Percentiles rank a stretch among this genome's conserved stretches.
Conservation (phyloP, 2,113 vertebrate species). For the Brachyhypopomus gauderio region DNA sequence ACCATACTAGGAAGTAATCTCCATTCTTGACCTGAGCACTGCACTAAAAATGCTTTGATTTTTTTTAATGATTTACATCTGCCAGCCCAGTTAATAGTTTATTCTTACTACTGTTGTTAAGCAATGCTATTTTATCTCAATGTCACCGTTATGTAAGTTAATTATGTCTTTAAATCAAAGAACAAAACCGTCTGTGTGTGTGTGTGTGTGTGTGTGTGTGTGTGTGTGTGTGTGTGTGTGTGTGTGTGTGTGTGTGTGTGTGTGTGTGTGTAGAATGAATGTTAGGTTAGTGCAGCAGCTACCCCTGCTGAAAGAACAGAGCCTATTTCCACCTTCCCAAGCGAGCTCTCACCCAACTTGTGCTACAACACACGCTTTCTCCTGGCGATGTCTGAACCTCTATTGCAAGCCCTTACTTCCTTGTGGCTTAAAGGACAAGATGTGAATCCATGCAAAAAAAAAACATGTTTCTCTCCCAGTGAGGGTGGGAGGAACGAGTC, state of each 20-base stretch:
- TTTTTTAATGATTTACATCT: constrained; percentile 4
- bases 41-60: not conserved
- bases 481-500: constrained; percentile 23
- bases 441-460: constrained; percentile 11
- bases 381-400: not conserved
- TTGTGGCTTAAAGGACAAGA: constrained; percentile 1
- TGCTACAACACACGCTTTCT: not conserved
- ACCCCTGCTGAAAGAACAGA: constrained; percentile 54
- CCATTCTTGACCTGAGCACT: not conserved
- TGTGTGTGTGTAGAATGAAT: constrained; percentile 15
- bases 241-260: constrained; percentile 27
- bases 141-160: not conserved
- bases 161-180: constrained; percentile 8
- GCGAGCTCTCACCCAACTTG: not conserved
- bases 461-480: not conserved
- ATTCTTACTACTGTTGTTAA: not conserved
- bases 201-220: constrained; percentile 6
- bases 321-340: constrained; percentile 15
- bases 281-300: constrained; percentile 49
- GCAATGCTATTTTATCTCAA: not conserved
- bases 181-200: not conserved
- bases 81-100: not conserved
- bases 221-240: not conserved
- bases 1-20: not conserved
- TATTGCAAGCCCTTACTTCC: not conserved